A percentile compares a stretch with the other conserved stretches of the same genome.
Evolutionary conservation across 2,888 invertebrate genomes (phyloP).

Genomic region (Microdon myrmicae): DNA sequence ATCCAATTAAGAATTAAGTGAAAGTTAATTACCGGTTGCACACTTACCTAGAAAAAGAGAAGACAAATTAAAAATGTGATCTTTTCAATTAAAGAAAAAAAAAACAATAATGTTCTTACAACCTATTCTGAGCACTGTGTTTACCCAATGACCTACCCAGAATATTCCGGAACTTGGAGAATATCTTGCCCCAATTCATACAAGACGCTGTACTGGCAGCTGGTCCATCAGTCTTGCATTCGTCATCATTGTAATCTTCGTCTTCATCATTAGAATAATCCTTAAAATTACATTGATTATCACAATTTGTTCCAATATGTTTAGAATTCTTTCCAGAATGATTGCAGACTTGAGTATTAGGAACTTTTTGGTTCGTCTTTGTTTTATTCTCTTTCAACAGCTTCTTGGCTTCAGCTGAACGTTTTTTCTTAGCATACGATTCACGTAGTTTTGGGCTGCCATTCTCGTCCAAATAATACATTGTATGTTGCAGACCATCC

Average conservation of each 20-base stretch:
- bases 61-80: conserved; percentile 1
- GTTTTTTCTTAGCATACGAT: conserved; percentile 63
- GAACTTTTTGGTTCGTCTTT: conserved; percentile 54
- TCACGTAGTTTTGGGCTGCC: conserved; percentile 66
- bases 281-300: conserved; percentile 52
- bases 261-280: conserved; percentile 25
- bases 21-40: conserved; percentile 49
- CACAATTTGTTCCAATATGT: conserved; percentile 49
- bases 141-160: conserved; percentile 44
- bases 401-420: conserved; percentile 58
- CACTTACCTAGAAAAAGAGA: conserved; percentile 43
- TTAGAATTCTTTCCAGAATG: conserved; percentile 48
- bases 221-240: conserved; percentile 51
- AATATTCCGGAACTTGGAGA: conserved; percentile 53
- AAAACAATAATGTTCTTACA: neutral
- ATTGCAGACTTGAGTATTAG: conserved; percentile 20
- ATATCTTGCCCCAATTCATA: conserved; percentile 63
- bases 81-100: neutral
- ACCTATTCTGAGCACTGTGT: conserved; percentile 33
- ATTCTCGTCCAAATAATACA: conserved; percentile 66
- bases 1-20: conserved; percentile 39
- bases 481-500: conserved; percentile 65
- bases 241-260: conserved; percentile 24
- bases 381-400: conserved; percentile 58
- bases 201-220: conserved; percentile 59